Conservation (phyloP, 2,797 vertebrate species). For the Kryptopterus vitreolus region DNA sequence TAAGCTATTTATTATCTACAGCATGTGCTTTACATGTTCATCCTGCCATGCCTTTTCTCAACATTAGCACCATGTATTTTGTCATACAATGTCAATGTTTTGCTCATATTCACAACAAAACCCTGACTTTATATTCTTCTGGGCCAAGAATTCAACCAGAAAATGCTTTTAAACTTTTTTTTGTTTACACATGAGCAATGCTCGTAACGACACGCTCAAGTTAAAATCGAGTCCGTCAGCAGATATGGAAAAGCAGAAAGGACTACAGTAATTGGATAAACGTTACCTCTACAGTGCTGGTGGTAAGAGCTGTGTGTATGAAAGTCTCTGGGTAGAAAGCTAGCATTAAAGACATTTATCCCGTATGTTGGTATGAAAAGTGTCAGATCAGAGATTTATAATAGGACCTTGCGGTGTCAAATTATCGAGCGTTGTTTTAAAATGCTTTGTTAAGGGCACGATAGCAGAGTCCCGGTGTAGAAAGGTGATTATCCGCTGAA, state of each 20-base stretch:
- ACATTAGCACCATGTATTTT: background rate
- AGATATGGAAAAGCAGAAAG: background rate
- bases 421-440: background rate
- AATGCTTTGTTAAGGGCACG: background rate
- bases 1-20: background rate
- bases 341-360: background rate
- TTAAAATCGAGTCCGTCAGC: background rate
- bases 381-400: slow-evolving; percentile 4
- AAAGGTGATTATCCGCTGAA: no score
- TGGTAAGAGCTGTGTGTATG: background rate
- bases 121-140: background rate
- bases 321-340: background rate
- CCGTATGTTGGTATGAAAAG: background rate
- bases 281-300: background rate
- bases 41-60: background rate
- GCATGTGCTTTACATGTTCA: background rate
- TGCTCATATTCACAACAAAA: background rate
- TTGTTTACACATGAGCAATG: background rate
- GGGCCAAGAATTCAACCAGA: no score
- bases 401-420: background rate
- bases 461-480: background rate
- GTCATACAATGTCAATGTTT: no score
- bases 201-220: background rate
- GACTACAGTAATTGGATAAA: background rate
- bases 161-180: background rate